Evolutionary conservation across 1,140 invertebrate species (phyloP).

Genomic region (Drosophila ironensis): DNA sequence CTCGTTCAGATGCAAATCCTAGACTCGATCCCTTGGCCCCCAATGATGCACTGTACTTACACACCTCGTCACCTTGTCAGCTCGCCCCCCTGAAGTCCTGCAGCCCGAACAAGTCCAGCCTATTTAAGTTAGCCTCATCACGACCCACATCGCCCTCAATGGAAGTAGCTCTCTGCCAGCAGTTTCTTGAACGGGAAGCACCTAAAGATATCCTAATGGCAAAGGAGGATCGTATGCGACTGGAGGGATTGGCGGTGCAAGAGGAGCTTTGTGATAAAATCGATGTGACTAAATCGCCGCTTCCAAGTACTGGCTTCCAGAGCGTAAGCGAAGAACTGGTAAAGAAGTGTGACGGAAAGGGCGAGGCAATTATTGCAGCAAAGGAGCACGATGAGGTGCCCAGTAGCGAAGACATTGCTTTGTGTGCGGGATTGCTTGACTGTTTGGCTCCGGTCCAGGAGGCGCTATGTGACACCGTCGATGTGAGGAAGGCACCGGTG

Average conservation of each 20-base stretch:
- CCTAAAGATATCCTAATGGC: slow-evolving; percentile 34
- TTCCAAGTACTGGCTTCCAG: slow-evolving; percentile 61
- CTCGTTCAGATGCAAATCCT: background rate
- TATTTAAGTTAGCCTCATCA: slow-evolving; percentile 66
- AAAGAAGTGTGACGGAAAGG: slow-evolving; percentile 45
- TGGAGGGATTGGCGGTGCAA: slow-evolving; percentile 53
- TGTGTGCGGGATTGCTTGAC: slow-evolving; percentile 52
- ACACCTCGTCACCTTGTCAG: slow-evolving; percentile 47
- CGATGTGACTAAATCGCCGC: slow-evolving; percentile 52
- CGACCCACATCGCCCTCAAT: slow-evolving; percentile 58
- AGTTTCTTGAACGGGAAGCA: slow-evolving; percentile 48
- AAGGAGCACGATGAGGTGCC: slow-evolving; percentile 14
- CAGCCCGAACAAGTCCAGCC: slow-evolving; percentile 67
- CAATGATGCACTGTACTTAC: slow-evolving; percentile 51
- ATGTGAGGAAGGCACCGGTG: slow-evolving; percentile 53
- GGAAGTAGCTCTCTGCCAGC: slow-evolving; percentile 45
- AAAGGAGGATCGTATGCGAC: slow-evolving; percentile 35
- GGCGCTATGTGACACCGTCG: slow-evolving; percentile 57
- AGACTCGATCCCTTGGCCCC: slow-evolving; percentile 54
- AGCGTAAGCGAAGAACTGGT: slow-evolving; percentile 50
- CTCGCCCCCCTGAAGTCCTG: slow-evolving; percentile 57
- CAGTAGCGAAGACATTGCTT: slow-evolving; percentile 52
- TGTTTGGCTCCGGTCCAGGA: slow-evolving; percentile 68
- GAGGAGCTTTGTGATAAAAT: slow-evolving; percentile 68
- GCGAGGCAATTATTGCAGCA: background rate